Base-by-base conservation (phyloP, 2,888 invertebrate species). In the Cheilosia variabilis region DNA sequence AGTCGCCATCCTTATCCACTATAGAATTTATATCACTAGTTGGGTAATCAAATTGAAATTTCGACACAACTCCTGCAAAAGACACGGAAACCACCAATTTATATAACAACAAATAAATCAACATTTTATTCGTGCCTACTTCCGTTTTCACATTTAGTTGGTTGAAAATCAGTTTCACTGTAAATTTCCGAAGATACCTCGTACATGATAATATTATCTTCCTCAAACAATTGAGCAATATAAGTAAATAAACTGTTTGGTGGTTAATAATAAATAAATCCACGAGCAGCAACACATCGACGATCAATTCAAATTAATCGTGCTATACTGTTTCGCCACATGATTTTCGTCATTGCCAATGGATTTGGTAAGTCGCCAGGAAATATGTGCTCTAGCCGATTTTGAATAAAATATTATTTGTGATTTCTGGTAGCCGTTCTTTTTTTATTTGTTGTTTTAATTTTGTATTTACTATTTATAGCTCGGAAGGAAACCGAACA, bases 151-250 rank as follows among this genome's bases (percentile, higher is more conserved):
- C 91, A 90, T 83, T 90, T 91, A 87, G 92, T 92, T 15, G 94
- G 94, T 87, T 92, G 93, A 89, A 95, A 95, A 90, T 95, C 93
- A 89, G 94, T 94, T 92, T 96, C 96, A 43, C 93, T 93, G 91
- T 96, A 96, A 90, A 96, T 94, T 93, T 96, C 96, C 27, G 96
- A 96, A 53, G 95, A 94, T 66, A 96, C 95, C 88, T 94, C 94
- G 76, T 93, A 92, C 91, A 94, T n/a, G n/a, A n/a, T 55, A 17
- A 27, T 6, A 5, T 27, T 27, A 37, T 37, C 13, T 4, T 10
- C 17, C 1, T 27, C 0, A 22, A 22, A 5, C 22, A 24, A 34
- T 55, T 62, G 45, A 34, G n/a, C 10, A 37, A 37, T 9, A 34
- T 10, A 34, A 9, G 34, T 10, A 5, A 0, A 45, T 10, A 17